Base-by-base conservation (phyloP, 2,797 vertebrate species). In the Vireo griseus region DNA sequence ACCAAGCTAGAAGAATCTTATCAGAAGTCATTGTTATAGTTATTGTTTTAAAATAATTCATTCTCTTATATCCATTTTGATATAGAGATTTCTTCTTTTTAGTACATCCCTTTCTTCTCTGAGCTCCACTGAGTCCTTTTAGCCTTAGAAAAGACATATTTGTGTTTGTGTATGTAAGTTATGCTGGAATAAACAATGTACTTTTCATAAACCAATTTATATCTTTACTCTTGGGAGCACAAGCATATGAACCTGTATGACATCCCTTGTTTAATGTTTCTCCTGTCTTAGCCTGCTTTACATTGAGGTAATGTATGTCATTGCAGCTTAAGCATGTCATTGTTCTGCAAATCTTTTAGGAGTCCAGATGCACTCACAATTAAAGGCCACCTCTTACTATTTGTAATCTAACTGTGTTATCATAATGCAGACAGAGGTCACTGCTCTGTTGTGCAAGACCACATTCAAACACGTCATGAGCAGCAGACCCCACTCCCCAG, bases 321-420 rank as follows among this genome's bases (percentile, higher is more conserved):
- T 69, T 83, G 37, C 20, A 71, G 55, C 37, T 62, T 88, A 69
- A 76, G 48, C 33, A 21, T 31, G n/a, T 55, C 6, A 85, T 91
- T 95, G 74, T 95, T 88, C 77, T 83, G 63, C 52, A 94, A 76
- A 76, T 79, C 91, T 92, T 82, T 74, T 35, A 63, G 89, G 85
- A 94, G 57, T 77, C 81, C 92, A 96, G 89, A 92, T 92, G 95
- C 21, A 2, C 35, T 92, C 24, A 47, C 61, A 85, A 87, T 82
- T 92, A 87, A 66, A 82, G 45, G 37, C 29, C 48, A 80, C 48
- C 63, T 71, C 72, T 92, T 83, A 54, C 61, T 93, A 76, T 83
- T 86, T 83, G n/a, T n/a, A n/a, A n/a, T n/a, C n/a, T n/a, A n/a
- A n/a, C n/a, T n/a, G n/a, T 52, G 29, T 66, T 87, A 80, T 20